Evolutionary conservation across 2,888 invertebrate species (phyloP).

Genomic region (Odontothrips loti): DNA sequence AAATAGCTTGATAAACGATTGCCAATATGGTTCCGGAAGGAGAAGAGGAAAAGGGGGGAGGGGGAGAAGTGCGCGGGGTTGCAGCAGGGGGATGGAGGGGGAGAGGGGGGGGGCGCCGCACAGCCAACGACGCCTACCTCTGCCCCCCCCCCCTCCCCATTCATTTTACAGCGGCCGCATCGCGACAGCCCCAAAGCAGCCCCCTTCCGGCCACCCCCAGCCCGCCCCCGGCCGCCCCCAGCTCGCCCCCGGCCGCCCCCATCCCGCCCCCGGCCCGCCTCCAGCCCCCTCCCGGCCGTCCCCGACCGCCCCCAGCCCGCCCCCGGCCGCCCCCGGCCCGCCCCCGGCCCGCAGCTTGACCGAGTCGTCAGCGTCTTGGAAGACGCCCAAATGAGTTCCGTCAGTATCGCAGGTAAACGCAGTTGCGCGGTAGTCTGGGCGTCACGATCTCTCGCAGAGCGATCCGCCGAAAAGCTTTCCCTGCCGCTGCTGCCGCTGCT

Average conservation of each 20-base stretch:
- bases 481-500: no score
- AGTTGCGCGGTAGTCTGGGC: no score
- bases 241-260: neutral
- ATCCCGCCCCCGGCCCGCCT: neutral
- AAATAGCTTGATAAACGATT: slow-evolving; percentile 27
- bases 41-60: neutral
- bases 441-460: no score
- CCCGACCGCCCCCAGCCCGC: neutral
- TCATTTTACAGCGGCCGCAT: neutral
- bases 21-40: slow-evolving; percentile 24
- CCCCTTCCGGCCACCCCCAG: neutral
- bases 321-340: no score
- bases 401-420: no score
- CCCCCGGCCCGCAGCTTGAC: no score
- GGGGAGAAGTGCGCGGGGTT: no score
- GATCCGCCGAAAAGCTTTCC: no score
- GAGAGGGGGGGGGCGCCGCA: neutral
- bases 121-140: neutral
- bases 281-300: neutral
- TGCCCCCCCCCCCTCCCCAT: neutral
- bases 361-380: no score
- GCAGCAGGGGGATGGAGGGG: neutral
- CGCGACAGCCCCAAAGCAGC: neutral
- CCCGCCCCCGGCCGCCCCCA: neutral
- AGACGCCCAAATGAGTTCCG: no score